Percentiles rank a stretch among this genome's conserved stretches.
Conservation (phyloP, 2,888 invertebrate genomes). For the Xylota sylvarum region DNA sequence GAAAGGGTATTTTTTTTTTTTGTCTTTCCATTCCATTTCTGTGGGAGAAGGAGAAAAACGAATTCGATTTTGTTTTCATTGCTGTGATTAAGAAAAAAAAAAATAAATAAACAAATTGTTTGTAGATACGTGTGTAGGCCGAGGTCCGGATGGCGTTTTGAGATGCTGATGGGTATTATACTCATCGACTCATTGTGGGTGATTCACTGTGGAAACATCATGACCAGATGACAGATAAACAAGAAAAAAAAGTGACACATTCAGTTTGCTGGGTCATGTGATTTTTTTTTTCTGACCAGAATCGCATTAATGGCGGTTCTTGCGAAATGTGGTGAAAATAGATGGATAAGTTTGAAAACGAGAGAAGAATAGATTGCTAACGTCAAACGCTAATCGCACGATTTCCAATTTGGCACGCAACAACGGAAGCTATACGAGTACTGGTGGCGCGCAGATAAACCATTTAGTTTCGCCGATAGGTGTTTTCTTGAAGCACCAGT, state of each 20-base stretch:
- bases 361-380: not conserved
- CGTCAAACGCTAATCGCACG: not conserved
- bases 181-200: conserved; percentile 40
- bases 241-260: conserved; percentile 57
- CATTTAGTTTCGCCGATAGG: conserved; percentile 12
- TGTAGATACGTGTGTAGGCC: conserved; percentile 32
- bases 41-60: conserved; percentile 64
- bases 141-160: conserved; percentile 32
- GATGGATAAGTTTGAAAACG: not conserved
- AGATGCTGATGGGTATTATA: conserved; percentile 45
- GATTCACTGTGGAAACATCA: conserved; percentile 47
- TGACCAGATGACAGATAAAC: conserved; percentile 24
- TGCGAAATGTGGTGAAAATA: conserved; percentile 22
- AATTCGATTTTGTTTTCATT: conserved; percentile 76
- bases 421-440: not conserved
- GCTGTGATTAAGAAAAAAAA: conserved; percentile 47
- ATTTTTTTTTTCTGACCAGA: not conserved
- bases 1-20: conserved; percentile 63
- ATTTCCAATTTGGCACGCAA: conserved; percentile 4
- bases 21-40: conserved; percentile 52
- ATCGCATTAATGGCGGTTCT: not conserved
- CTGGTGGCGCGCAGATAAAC: not conserved
- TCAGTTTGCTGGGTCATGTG: conserved; percentile 53
- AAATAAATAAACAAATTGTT: conserved; percentile 7
- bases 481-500: not conserved